Conservation (phyloP, 2,888 invertebrate genomes). For the Caenorhabditis sp. region DNA sequence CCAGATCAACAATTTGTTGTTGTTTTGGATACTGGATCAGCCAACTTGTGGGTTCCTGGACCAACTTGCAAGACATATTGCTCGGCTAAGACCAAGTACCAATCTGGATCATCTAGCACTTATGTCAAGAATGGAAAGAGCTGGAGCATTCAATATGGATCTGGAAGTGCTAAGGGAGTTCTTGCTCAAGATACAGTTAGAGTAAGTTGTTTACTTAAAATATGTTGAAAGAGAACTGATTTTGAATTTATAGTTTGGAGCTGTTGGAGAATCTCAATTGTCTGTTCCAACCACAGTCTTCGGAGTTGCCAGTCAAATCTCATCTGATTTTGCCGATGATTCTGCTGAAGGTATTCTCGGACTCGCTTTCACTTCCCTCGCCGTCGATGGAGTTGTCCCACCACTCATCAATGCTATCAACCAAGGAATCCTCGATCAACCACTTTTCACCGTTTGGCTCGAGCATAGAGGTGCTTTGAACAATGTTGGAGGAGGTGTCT, state of each 20-base stretch:
- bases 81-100: conserved; percentile 83
- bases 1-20: conserved; percentile 54
- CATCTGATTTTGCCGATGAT: conserved; percentile 45
- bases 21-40: conserved; percentile 61
- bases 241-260: conserved; percentile 39
- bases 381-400: conserved; percentile 50
- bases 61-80: conserved; percentile 37
- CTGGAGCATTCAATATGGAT: conserved; percentile 91
- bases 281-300: conserved; percentile 50
- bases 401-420: conserved; percentile 49
- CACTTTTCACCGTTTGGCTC: conserved; percentile 56
- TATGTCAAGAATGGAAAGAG: conserved; percentile 87
- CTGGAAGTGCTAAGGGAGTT: conserved; percentile 88
- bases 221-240: too few species aligned
- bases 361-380: conserved; percentile 50
- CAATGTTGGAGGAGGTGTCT: conserved; percentile 56
- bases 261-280: conserved; percentile 26
- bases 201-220: conserved; percentile 76
- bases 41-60: conserved; percentile 61
- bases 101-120: conserved; percentile 82
- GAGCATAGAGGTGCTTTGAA: conserved; percentile 41
- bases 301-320: conserved; percentile 52
- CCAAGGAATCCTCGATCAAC: conserved; percentile 51
- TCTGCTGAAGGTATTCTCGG: conserved; percentile 55
- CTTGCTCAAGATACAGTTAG: conserved; percentile 86